phyloP scores from a whole-genome alignment of 2,797 vertebrate genomes.

The Toxotes lorentzi region DNA sequence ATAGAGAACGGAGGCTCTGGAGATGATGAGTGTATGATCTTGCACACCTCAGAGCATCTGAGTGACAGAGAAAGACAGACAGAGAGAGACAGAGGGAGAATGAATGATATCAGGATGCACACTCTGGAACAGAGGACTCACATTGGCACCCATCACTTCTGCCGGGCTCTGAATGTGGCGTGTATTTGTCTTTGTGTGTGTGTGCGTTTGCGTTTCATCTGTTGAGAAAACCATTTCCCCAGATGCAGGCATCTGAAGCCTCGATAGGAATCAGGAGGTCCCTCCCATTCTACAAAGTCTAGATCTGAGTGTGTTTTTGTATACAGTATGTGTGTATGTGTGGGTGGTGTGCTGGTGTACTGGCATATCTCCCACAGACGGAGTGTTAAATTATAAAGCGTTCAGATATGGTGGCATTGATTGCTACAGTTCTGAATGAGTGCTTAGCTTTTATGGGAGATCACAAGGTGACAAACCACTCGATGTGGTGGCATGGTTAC shows the following conservation, averaged over 20 bases:
- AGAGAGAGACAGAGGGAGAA: slow-evolving; percentile 62
- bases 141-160: slow-evolving; percentile 57
- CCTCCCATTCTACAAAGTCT: slow-evolving; percentile 53
- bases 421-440: slow-evolving; percentile 64
- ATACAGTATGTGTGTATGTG: slow-evolving; percentile 27
- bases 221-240: slow-evolving; percentile 70
- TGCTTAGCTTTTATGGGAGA: slow-evolving; percentile 64
- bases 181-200: slow-evolving; percentile 56
- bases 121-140: slow-evolving; percentile 75
- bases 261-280: slow-evolving; percentile 65
- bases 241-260: slow-evolving; percentile 60
- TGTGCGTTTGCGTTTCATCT: slow-evolving; percentile 63
- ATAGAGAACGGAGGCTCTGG: slow-evolving; percentile 53
- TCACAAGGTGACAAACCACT: slow-evolving; percentile 63
- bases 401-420: slow-evolving; percentile 65
- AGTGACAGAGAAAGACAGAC: slow-evolving; percentile 70
- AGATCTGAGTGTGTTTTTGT: slow-evolving; percentile 49
- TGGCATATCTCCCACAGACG: slow-evolving; percentile 53
- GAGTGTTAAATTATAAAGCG: slow-evolving; percentile 76
- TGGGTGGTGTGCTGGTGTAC: slow-evolving; percentile 29
- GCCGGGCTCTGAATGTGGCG: slow-evolving; percentile 49
- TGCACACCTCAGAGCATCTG: slow-evolving; percentile 75
- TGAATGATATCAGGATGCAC: slow-evolving; percentile 75
- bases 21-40: slow-evolving; percentile 79
- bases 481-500: slow-evolving; percentile 42